Evolutionary conservation across 2,888 invertebrate genomes (phyloP).

Genomic region (Bombylius discolor): DNA sequence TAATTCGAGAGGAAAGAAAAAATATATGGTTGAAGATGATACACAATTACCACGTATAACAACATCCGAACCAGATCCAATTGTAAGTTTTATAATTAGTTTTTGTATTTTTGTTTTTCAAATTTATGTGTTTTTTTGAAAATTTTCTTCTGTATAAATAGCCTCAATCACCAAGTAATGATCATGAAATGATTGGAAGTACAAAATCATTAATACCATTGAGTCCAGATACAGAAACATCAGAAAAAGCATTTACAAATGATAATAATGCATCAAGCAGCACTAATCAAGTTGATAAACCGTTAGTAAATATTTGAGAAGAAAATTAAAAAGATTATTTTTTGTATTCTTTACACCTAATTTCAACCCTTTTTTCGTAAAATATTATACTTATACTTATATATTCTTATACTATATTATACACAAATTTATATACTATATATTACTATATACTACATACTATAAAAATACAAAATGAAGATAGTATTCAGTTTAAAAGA

Average conservation of each 20-base stretch:
- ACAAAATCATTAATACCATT: constrained; percentile 33
- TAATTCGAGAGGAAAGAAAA: neutral
- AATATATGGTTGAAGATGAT: neutral
- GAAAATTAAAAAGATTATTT: neutral
- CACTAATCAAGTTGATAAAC: constrained; percentile 22
- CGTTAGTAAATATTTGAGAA: constrained; percentile 37
- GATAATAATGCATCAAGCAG: constrained; percentile 12
- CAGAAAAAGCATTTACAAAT: constrained; percentile 24
- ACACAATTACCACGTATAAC: neutral
- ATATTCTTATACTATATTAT: too few species aligned
- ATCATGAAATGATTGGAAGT: constrained; percentile 31
- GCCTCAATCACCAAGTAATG: neutral
- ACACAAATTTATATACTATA: too few species aligned
- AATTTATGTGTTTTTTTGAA: too few species aligned
- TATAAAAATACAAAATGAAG: too few species aligned
- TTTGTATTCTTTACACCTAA: too few species aligned
- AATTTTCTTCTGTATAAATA: neutral
- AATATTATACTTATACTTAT: too few species aligned
- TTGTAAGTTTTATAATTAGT: neutral
- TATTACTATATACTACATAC: too few species aligned
- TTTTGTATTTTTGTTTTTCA: neutral
- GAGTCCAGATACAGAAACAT: constrained; percentile 27
- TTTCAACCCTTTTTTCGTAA: too few species aligned
- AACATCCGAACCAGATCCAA: neutral
- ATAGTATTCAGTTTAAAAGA: too few species aligned